Evolutionary conservation across 2,797 vertebrate species (phyloP).

Genomic region (Microctenopoma stevenorrisi): DNA sequence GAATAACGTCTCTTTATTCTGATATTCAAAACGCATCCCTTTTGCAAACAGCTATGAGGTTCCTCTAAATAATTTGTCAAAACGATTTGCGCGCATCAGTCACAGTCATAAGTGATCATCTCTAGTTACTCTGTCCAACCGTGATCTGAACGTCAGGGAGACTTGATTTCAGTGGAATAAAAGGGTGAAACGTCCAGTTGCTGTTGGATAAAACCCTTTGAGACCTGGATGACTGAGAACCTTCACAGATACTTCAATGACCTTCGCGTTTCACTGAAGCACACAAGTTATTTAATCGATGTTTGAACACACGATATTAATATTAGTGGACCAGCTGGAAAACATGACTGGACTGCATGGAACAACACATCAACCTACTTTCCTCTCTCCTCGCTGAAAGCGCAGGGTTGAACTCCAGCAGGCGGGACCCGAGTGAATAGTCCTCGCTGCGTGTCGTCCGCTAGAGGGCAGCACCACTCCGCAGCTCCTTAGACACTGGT

Average conservation of each 20-base stretch:
- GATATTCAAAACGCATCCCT: background rate
- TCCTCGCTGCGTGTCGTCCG: conserved; percentile 24
- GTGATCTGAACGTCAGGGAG: too few species aligned
- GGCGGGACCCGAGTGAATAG: too few species aligned
- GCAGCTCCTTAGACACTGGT: conserved; percentile 7
- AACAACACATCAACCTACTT: background rate
- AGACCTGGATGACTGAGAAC: too few species aligned
- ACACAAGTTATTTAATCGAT: background rate
- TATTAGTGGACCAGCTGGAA: background rate
- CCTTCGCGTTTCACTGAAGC: background rate
- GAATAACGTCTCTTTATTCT: background rate
- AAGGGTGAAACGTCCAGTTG: too few species aligned
- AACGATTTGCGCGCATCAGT: background rate
- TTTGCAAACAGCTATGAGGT: background rate
- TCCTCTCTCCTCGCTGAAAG: too few species aligned
- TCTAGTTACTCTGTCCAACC: too few species aligned
- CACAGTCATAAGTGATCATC: too few species aligned
- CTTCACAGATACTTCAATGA: background rate
- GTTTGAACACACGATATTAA: background rate
- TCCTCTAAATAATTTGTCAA: background rate
- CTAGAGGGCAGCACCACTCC: conserved; percentile 66
- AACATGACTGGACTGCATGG: background rate
- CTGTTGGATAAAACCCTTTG: too few species aligned
- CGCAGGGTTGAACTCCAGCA: background rate
- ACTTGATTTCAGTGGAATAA: background rate